Evolutionary conservation across 1,140 invertebrate genomes (phyloP).

Genomic region (Plectrocnemia conspersa): DNA sequence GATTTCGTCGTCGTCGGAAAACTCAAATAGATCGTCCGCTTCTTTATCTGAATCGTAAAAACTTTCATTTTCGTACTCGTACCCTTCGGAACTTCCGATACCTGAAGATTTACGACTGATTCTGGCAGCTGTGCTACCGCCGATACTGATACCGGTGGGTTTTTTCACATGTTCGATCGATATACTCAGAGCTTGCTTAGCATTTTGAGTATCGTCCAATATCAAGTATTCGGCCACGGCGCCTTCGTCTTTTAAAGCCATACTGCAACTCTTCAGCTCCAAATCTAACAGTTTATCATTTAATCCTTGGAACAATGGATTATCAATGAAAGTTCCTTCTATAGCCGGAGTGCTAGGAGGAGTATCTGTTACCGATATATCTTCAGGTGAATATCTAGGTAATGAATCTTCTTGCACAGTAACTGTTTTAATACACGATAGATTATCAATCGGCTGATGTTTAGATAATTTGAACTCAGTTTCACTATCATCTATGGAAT

Average conservation of each 20-base stretch:
- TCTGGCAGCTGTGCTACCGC: conserved; percentile 24
- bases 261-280: conserved; percentile 32
- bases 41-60: conserved; percentile 64
- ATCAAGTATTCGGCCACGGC: conserved; percentile 42
- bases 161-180: conserved; percentile 35
- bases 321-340: conserved; percentile 12
- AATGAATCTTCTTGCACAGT: conserved; percentile 20
- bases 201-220: conserved; percentile 36
- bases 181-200: too few relatives aligned
- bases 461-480: conserved; percentile 19
- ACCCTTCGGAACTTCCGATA: conserved; percentile 41
- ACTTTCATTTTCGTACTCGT: conserved; percentile 47
- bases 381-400: conserved; percentile 13
- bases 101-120: conserved; percentile 38
- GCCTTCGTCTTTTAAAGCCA: conserved; percentile 39
- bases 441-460: conserved; percentile 15
- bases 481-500: conserved; percentile 22
- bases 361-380: conserved; percentile 12
- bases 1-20: conserved; percentile 59
- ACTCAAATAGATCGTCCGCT: conserved; percentile 61
- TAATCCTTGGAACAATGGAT: conserved; percentile 24
- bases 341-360: conserved; percentile 29
- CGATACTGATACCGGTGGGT: conserved; percentile 21
- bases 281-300: conserved; percentile 27
- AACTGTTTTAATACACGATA: conserved; percentile 21